Evolutionary conservation across 2,888 invertebrate species (phyloP).

Genomic region (Diarsia brunnea): DNA sequence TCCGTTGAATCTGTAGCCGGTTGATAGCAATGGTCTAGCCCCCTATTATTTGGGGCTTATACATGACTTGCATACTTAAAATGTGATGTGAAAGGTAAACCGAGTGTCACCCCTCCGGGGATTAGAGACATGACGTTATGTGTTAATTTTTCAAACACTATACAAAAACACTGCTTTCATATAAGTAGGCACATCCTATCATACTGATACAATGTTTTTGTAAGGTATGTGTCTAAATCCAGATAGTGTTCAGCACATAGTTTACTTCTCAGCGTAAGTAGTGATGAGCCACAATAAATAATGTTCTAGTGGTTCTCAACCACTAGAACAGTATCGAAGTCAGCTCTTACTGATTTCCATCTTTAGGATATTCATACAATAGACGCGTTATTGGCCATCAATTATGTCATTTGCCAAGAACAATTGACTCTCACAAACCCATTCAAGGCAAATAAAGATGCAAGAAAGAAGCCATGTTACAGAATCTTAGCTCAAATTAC

Average conservation of each 20-base stretch:
- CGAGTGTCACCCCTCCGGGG: too few species aligned
- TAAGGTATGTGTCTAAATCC: too few species aligned
- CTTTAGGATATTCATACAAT: neutral
- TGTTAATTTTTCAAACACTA: too few species aligned
- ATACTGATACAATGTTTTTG: too few species aligned
- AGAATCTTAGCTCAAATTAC: conserved; percentile 12
- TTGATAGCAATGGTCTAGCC: neutral
- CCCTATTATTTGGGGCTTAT: neutral
- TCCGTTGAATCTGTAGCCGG: neutral
- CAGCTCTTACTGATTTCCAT: neutral
- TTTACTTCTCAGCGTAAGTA: too few species aligned
- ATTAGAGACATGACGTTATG: too few species aligned
- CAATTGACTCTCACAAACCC: neutral
- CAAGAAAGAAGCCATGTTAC: neutral
- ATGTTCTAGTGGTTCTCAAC: too few species aligned
- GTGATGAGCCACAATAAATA: too few species aligned
- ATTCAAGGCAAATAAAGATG: neutral
- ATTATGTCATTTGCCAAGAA: neutral
- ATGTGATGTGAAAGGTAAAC: too few species aligned
- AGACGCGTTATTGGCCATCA: neutral
- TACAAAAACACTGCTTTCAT: too few species aligned
- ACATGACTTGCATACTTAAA: neutral
- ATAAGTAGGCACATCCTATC: too few species aligned
- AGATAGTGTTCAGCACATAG: too few species aligned
- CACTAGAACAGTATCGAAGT: neutral